A percentile compares a stretch with the other conserved stretches of the same genome.
phyloP scores from a whole-genome alignment of 35 echinoderm and acorn worm genomes.

The Ophiothrix spiculata region DNA sequence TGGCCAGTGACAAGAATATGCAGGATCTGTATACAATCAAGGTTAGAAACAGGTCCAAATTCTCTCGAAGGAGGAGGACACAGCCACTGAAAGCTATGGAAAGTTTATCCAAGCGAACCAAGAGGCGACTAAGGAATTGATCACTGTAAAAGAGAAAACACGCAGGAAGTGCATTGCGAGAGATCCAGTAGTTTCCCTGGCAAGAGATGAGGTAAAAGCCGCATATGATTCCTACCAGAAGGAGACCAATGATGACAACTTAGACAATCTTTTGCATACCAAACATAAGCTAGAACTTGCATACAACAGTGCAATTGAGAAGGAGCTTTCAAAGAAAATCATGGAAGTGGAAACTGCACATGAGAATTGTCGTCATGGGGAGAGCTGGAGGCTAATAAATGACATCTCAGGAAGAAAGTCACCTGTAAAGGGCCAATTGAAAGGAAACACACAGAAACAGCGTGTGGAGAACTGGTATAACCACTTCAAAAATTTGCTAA shows the following conservation, averaged over 20 bases:
- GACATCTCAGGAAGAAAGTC: slow-evolving; percentile 6
- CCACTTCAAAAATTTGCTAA: slow-evolving; percentile 4
- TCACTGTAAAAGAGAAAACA: background rate
- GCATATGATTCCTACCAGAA: background rate
- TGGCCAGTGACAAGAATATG: background rate
- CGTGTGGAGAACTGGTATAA: background rate
- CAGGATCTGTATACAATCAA: background rate
- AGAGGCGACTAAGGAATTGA: background rate
- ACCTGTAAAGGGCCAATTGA: background rate
- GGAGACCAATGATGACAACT: background rate
- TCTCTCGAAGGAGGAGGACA: background rate
- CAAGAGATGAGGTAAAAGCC: background rate
- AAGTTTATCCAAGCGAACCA: background rate
- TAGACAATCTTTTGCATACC: background rate
- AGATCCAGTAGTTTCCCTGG: background rate
- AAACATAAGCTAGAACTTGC: background rate
- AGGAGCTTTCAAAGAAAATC: background rate
- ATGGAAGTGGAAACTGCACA: background rate
- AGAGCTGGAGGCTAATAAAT: slow-evolving; percentile 18
- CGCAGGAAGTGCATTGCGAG: background rate
- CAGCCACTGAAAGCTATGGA: background rate
- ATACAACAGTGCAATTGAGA: background rate
- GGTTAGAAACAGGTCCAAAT: background rate
- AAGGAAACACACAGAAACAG: background rate
- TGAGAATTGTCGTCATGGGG: background rate